Evolutionary conservation across 2,113 vertebrate species (phyloP).

Genomic region (Laticauda colubrina): DNA sequence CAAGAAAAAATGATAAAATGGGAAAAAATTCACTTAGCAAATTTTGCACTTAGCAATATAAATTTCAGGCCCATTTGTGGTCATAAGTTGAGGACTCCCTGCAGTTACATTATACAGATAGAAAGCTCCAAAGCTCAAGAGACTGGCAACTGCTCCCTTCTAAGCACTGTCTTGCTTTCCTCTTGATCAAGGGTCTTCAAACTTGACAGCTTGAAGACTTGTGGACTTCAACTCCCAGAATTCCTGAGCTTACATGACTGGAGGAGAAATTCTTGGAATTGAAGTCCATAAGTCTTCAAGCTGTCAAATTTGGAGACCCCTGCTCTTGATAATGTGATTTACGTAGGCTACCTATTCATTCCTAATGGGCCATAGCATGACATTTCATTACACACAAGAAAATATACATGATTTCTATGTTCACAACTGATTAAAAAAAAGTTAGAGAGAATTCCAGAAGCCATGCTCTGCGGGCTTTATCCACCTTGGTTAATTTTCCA

Average conservation of each 20-base stretch:
- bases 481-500: not conserved
- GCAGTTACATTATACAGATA: not conserved
- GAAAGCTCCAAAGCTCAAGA: not conserved
- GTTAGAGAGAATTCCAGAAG: not conserved
- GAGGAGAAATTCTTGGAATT: no score
- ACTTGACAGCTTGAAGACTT: no score
- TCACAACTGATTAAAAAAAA: not conserved
- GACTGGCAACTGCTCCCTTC: not conserved
- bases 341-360: not conserved
- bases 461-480: not conserved
- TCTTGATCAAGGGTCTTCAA: not conserved
- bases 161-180: not conserved
- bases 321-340: not conserved
- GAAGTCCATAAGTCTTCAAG: no score
- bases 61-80: no score
- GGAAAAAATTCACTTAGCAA: no score
- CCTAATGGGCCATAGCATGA: not conserved
- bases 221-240: no score
- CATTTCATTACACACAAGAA: not conserved
- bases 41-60: no score
- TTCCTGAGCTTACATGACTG: no score
- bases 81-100: not conserved
- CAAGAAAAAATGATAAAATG: no score
- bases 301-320: no score
- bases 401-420: not conserved